A percentile compares a stretch with the other conserved stretches of the same genome.
Evolutionary conservation across 2,797 vertebrate genomes (phyloP).

Genomic region (Poecilia velifera): DNA sequence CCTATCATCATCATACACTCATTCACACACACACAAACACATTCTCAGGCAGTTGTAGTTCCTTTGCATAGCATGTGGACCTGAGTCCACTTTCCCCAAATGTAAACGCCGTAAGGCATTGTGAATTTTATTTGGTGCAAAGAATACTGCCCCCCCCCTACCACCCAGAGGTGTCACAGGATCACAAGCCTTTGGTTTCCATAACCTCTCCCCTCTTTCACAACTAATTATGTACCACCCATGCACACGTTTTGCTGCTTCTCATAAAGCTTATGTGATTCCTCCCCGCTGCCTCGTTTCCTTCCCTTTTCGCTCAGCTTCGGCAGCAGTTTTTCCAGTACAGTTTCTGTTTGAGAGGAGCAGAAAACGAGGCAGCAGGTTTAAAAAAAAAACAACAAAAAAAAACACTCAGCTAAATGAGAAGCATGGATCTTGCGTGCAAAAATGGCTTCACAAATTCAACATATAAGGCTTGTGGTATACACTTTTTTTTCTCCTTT

Average conservation of each 20-base stretch:
- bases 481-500: conserved; percentile 19
- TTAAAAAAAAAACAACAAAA: not conserved
- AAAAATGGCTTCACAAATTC: conserved; percentile 89
- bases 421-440: conserved; percentile 80
- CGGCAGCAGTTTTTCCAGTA: conserved; percentile 28
- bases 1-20: conserved; percentile 12
- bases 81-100: conserved; percentile 70
- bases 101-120: conserved; percentile 88
- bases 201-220: conserved; percentile 45
- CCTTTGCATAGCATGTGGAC: conserved; percentile 77
- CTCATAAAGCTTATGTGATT: conserved; percentile 52
- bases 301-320: conserved; percentile 51
- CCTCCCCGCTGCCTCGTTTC: conserved; percentile 73
- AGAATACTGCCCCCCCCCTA: conserved; percentile 64
- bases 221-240: conserved; percentile 59
- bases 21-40: conserved; percentile 61
- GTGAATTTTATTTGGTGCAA: conserved; percentile 72
- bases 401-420: conserved; percentile 41
- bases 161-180: conserved; percentile 15
- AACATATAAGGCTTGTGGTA: conserved; percentile 88
- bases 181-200: conserved; percentile 42
- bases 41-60: conserved; percentile 81
- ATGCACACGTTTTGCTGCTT: conserved; percentile 58
- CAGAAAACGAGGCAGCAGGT: conserved; percentile 54
- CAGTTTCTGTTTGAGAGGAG: conserved; percentile 31